Conservation (phyloP, 2,888 invertebrate genomes). For the Drymonia ruficornis region DNA sequence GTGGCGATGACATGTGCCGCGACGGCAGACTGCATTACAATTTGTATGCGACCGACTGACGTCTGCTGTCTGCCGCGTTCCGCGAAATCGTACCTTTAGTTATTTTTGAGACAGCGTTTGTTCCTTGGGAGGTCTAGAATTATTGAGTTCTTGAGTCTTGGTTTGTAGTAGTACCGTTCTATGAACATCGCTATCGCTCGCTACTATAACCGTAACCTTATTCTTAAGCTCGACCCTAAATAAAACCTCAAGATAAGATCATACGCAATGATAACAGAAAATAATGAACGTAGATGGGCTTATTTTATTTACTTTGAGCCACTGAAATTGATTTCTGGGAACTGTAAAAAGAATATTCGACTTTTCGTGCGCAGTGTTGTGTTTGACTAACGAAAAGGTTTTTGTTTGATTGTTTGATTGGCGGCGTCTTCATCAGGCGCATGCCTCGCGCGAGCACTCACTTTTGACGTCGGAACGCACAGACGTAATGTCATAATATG, state of each 20-base stretch:
- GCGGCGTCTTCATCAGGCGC: too few relatives aligned
- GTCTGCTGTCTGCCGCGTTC: too few relatives aligned
- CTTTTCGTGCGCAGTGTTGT: background rate
- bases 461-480: too few relatives aligned
- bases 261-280: conserved; percentile 13
- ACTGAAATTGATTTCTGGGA: conserved; percentile 8
- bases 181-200: background rate
- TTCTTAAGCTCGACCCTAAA: conserved; percentile 2
- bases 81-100: too few relatives aligned
- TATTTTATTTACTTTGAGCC: conserved; percentile 10
- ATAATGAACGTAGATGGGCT: conserved; percentile 14
- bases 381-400: background rate
- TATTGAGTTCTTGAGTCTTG: too few relatives aligned
- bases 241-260: conserved; percentile 2
- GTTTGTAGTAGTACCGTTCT: background rate
- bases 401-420: background rate
- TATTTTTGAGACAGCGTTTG: too few relatives aligned
- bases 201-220: background rate
- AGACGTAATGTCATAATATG: too few relatives aligned
- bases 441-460: too few relatives aligned
- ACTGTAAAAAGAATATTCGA: conserved; percentile 15
- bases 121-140: too few relatives aligned
- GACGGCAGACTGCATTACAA: too few relatives aligned
- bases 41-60: too few relatives aligned
- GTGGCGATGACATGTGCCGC: too few relatives aligned